Evolutionary conservation across 2,888 invertebrate genomes (phyloP).

Genomic region (Alentia gelatinosa): DNA sequence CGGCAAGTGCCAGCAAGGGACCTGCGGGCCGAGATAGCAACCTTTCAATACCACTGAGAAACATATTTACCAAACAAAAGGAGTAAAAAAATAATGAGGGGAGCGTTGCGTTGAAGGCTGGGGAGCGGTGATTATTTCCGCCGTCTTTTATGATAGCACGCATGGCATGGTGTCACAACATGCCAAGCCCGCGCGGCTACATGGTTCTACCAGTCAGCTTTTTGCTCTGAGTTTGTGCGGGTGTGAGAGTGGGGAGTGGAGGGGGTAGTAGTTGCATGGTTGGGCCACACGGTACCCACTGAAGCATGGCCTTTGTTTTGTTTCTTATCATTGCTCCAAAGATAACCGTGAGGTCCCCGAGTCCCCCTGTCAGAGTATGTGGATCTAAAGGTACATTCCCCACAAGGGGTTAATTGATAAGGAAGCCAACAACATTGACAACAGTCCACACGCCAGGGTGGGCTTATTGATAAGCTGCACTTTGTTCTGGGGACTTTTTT

Average conservation of each 20-base stretch:
- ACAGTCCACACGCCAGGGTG: not conserved
- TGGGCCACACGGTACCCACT: too few species aligned
- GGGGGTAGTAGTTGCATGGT: not conserved
- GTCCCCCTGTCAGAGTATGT: too few species aligned
- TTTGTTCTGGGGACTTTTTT: too few species aligned
- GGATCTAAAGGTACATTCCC: not conserved
- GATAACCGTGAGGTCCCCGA: too few species aligned
- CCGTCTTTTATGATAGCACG: not conserved
- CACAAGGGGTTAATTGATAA: not conserved
- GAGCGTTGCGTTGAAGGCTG: not conserved
- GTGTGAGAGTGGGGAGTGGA: not conserved
- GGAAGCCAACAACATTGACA: not conserved
- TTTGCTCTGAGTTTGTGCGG: not conserved
- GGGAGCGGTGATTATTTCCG: not conserved
- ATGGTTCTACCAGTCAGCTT: not conserved
- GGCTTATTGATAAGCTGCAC: not conserved
- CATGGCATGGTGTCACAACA: not conserved
- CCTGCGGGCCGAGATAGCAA: not conserved
- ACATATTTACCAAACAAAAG: not conserved
- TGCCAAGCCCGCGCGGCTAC: not conserved
- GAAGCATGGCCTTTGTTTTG: too few species aligned
- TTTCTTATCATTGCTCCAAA: too few species aligned
- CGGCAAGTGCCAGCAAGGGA: not conserved
- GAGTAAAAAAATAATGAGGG: not conserved
- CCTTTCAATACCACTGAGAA: not conserved